Evolutionary conservation across 2,888 invertebrate species (phyloP).

Genomic region (Pollenia labialis): DNA sequence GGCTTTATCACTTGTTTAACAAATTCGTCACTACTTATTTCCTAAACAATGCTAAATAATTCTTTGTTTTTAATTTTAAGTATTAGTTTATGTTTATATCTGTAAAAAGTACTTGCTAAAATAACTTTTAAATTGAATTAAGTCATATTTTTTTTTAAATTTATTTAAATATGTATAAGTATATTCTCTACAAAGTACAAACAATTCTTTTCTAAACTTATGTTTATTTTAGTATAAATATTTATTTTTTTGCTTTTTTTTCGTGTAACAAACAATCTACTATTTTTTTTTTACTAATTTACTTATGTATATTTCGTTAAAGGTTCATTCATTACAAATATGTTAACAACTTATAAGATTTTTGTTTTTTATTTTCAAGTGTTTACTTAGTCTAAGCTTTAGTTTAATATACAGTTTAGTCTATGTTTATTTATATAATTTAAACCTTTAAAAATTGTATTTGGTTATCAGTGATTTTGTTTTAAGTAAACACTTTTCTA

Average conservation of each 20-base stretch:
- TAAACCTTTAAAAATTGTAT: no score
- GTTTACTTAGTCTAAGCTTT: conserved; percentile 24
- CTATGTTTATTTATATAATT: background rate
- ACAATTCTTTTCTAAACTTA: conserved; percentile 44
- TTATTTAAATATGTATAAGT: conserved; percentile 16
- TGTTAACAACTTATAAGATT: conserved; percentile 60
- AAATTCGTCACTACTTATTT: conserved; percentile 69
- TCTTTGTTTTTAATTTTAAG: background rate
- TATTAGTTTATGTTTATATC: background rate
- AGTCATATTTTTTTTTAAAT: conserved; percentile 10
- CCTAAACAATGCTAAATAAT: conserved; percentile 58
- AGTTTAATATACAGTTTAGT: background rate
- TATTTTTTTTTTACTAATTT: conserved; percentile 29
- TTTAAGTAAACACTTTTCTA: conserved; percentile 34
- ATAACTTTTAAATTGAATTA: conserved; percentile 41
- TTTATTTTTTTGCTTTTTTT: conserved; percentile 10
- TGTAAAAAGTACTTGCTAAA: conserved; percentile 40
- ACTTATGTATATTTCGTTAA: conserved; percentile 43
- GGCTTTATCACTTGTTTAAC: conserved; percentile 71
- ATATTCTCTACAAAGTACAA: conserved; percentile 56
- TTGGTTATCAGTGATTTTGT: no score
- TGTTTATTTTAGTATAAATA: conserved; percentile 11
- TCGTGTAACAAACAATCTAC: conserved; percentile 58
- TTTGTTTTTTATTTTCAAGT: conserved; percentile 14
- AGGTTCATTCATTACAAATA: conserved; percentile 42